phyloP scores from a whole-genome alignment of 2,888 invertebrate genomes.

The Drosophila pegasa region DNA sequence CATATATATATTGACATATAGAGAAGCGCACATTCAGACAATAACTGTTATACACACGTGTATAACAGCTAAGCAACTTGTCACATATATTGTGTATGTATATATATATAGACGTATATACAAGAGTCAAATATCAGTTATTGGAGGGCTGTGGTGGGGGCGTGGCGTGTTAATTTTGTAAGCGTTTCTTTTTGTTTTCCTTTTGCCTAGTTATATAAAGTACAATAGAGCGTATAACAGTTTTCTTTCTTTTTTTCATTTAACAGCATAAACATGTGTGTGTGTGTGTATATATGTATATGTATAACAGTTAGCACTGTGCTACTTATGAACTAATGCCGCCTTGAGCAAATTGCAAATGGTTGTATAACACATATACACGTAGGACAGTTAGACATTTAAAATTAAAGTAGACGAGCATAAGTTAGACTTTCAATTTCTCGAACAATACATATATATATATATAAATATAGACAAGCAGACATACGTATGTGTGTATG shows the following conservation, averaged over 20 bases:
- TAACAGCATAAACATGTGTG: constrained; percentile 49
- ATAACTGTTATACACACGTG: constrained; percentile 32
- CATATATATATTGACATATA: constrained; percentile 32
- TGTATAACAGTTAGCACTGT: constrained; percentile 65
- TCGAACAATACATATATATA: constrained; percentile 27
- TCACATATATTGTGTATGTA: neutral
- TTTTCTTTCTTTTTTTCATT: constrained; percentile 31
- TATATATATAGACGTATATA: neutral
- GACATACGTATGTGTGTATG: no score
- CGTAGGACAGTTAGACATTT: constrained; percentile 42
- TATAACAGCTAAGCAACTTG: neutral
- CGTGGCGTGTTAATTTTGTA: constrained; percentile 31
- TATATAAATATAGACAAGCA: no score
- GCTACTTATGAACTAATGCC: constrained; percentile 45
- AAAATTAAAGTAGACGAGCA: constrained; percentile 24
- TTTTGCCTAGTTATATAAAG: constrained; percentile 54
- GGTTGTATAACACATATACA: constrained; percentile 31
- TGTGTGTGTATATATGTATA: constrained; percentile 26
- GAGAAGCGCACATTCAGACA: constrained; percentile 41
- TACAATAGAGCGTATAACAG: constrained; percentile 66
- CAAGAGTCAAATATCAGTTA: constrained; percentile 29
- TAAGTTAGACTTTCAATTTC: constrained; percentile 69
- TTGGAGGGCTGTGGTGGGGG: constrained; percentile 10
- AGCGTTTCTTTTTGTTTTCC: constrained; percentile 36
- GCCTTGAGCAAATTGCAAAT: constrained; percentile 66